Base-by-base conservation (phyloP, 2,113 vertebrate genomes). In the Suricata suricatta region DNA sequence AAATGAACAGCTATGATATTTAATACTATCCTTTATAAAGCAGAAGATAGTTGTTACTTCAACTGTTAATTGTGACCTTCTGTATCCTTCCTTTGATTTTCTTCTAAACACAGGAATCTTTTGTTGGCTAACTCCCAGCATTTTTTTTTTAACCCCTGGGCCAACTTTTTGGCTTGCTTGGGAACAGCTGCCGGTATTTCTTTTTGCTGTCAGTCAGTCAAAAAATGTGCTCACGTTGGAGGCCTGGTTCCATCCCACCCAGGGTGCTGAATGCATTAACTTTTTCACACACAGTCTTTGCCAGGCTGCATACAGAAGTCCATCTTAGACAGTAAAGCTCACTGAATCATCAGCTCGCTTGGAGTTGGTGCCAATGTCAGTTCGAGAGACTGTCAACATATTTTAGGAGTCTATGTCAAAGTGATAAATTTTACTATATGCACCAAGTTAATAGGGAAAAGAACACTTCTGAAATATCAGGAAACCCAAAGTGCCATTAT, bases 151-250 rank as follows among this genome's bases (percentile, higher is more conserved):
- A 89, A 97, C 88, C 95, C 98, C 33, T 0, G 1, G 91, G 90
- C 96, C 85, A 97, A 72, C 57, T 88, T 96, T 95, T 91, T 64
- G 76, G 88, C 98, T 80, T 98, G 97, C 98, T 96, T 98, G 97
- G 96, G 97, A 98, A 97, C 98, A 99, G 98, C 98, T 99, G 98
- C 98, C 98, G 98, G 95, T 97, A 98, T 98, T 98, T 98, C 97
- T 98, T 95, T 98, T 97, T 96, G 96, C 97, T 98, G 98, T 97
- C 98, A 98, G 96, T 98, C 98, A 98, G 97, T 98, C 96, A 98
- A 54, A 83, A 98, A 97, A 93, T 66, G 91, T 93, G 96, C 95
- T 98, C 98, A 98, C 35, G 41, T 95, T 96, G 97, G 96, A 96
- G 98, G 98, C 96, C 98, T 98, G 98, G 98, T 97, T 98, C 94